These are phyloP conservation scores for Lutjanus erythropterus DNA, from an alignment of 2,113 vertebrate genomes.

Conservation along the genomic window DNA sequence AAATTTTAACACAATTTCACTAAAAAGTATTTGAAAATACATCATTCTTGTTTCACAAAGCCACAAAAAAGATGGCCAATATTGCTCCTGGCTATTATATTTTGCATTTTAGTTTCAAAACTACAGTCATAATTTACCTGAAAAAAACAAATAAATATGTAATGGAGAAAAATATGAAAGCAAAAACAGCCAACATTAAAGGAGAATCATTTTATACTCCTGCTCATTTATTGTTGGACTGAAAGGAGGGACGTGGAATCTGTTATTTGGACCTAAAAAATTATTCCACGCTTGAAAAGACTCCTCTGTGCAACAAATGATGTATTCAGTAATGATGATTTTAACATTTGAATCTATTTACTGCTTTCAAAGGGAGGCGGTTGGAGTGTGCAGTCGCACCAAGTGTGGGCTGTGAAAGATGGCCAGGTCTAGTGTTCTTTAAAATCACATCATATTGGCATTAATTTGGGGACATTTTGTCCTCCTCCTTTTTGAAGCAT, in stretches of 20 bases:
- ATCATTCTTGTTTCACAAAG: not conserved
- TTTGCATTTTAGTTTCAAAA: constrained; percentile 34
- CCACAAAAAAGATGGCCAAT: not conserved
- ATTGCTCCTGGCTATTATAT: constrained; percentile 5
- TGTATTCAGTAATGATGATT: constrained; percentile 19
- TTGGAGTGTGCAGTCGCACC: constrained; percentile 39
- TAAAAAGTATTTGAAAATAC: not conserved
- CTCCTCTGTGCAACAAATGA: constrained; percentile 27
- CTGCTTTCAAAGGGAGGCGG: constrained; percentile 41
- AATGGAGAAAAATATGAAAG: constrained; percentile 18
- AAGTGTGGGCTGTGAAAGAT: constrained; percentile 68
- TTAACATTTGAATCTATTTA: constrained; percentile 29
- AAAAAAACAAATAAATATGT: constrained; percentile 43
- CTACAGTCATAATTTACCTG: constrained; percentile 25
- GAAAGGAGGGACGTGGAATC: constrained; percentile 8
- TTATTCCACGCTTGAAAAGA: constrained; percentile 4
- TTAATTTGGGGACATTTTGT: constrained; percentile 65
- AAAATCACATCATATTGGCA: constrained; percentile 57
- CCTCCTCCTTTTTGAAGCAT: not conserved
- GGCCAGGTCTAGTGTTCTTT: constrained; percentile 45
- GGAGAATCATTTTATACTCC: constrained; percentile 15
- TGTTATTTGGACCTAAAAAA: constrained; percentile 15
- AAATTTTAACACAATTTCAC: not conserved
- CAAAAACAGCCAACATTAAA: constrained; percentile 3
- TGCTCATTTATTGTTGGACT: constrained; percentile 13